Evolutionary conservation across 2,888 invertebrate genomes (phyloP), one percentile per base, ranked within the genome.

Genomic region (Hydriomena furcata): DNA sequence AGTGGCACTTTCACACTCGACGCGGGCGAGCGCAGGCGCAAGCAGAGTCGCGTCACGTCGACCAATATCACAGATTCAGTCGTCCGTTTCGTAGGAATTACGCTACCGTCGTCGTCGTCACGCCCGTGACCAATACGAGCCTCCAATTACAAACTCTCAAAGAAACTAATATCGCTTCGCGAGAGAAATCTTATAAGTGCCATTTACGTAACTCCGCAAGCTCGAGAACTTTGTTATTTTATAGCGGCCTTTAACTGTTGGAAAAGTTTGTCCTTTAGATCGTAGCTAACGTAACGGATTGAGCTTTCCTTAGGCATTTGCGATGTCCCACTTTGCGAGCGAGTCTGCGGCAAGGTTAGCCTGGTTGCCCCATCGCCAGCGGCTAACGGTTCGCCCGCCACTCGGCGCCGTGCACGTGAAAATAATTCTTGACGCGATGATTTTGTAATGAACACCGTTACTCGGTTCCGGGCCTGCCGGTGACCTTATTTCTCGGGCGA

Each of bases 401-500:
- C 71, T 11, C 67, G 80, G 81, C 73, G 76, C 70, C 23, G 79
- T 76, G 87, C 86, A 87, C 89, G 87, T 88, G 88, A 88, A 88
- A 81, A 88, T 89, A 88, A 88, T 89, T 88, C 89, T 89, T 86
- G 87, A 83, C 82, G 89, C 82, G 84, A n/a, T n/a, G n/a, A 87
- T 89, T 89, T 90, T 87, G 89, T 88, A 89, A 89, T 80, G 73
- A 79, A 84, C 73, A 86, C 90, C 87, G 90, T 83, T 89, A 87
- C 73, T 79, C 79, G 78, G 87, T 89, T 89, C 88, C 88, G 89
- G 89, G 83, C 86, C 70, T 78, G 82, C 71, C 76, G 79, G 77
- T 81, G 87, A 85, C 90, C 89, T 85, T 89, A 89, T 88, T 89
- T 82, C 80, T 80, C 71, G 72, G 66, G 71, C 74, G 79, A 76